Conservation (phyloP, 2,888 invertebrate species). For the Phorcus lineatus region DNA sequence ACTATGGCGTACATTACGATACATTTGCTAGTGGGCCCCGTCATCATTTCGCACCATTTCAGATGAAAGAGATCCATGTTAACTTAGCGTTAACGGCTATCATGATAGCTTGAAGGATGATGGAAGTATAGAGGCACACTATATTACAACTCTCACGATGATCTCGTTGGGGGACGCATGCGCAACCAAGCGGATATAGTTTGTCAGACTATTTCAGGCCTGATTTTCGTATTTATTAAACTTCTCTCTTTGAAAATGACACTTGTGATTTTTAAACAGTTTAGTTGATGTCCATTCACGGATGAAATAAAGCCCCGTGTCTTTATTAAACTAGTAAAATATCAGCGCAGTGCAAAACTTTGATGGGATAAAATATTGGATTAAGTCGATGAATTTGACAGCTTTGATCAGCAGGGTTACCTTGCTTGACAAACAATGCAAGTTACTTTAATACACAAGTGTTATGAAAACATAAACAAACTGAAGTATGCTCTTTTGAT, state of each 20-base stretch:
- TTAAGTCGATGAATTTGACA: background rate
- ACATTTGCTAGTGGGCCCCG: background rate
- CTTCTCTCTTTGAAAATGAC: constrained; percentile 4
- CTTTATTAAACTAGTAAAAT: too few species aligned
- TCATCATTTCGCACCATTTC: constrained; percentile 11
- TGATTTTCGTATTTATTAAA: background rate
- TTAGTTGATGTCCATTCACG: background rate
- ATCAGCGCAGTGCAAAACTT: too few species aligned
- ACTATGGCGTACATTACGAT: background rate
- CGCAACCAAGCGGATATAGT: background rate
- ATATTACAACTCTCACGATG: background rate
- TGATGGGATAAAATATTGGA: background rate
- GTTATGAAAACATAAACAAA: background rate
- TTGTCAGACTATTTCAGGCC: constrained; percentile 3
- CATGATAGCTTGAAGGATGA: background rate
- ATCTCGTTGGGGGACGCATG: background rate
- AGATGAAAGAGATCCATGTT: background rate
- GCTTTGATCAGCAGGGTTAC: background rate
- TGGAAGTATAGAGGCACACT: background rate
- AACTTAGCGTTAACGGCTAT: constrained; percentile 8
- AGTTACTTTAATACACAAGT: background rate
- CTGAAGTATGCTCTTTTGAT: background rate
- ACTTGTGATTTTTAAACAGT: constrained; percentile 4
- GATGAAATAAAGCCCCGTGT: too few species aligned
- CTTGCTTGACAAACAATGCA: background rate